Evolutionary conservation across 1,140 invertebrate species (phyloP), one percentile per base, ranked within the genome.

Genomic region (Drosophila chauvacae): DNA sequence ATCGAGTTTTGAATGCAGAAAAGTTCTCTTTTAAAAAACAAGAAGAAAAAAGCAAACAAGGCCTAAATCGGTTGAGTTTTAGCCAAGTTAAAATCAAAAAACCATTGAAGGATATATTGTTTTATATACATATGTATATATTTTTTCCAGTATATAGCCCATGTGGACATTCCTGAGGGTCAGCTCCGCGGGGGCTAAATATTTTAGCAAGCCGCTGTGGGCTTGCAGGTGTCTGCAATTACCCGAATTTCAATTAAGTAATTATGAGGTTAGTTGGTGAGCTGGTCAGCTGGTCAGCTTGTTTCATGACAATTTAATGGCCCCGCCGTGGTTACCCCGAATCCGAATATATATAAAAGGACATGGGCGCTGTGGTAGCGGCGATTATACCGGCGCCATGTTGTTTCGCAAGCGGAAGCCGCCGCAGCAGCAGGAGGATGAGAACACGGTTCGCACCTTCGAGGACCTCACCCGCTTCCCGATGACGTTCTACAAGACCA

Each of bases 401-500:
- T 60, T 82, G 30, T 62, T 72, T n/a, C 55, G 65, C 48, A 87
- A 72, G 13, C 68, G 72, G 44, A 28, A 73, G 16, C 68, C 50
- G 42, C 66, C 48, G 45, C n/a, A 73, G 18, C 10, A 68, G 16
- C 66, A 53, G 45, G 16, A 73, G 18, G 47, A 41, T 33, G 45
- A 60, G 20, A 41, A 45, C 1, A 63, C 69, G 28, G 9, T 86
- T n/a, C 53, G 50, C 11, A 90, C 70, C 14, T 88, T 90, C 35
- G 74, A 88, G 69, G 85, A 90, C n/a, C 55, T 90, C 3, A 90
- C 81, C 7, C 61, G 78, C 0, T 85, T 90, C 14, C 86, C 86
- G 1, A 42, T 90, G 68, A 42, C 73, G 1, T 90, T 90, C 39
- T 90, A 90, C 53, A 90, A 90, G 78, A 90, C 87, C 37, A 90